These are phyloP conservation scores for Aplochiton taeniatus DNA, from an alignment of 2,797 vertebrate species.

Conservation along the genomic window DNA sequence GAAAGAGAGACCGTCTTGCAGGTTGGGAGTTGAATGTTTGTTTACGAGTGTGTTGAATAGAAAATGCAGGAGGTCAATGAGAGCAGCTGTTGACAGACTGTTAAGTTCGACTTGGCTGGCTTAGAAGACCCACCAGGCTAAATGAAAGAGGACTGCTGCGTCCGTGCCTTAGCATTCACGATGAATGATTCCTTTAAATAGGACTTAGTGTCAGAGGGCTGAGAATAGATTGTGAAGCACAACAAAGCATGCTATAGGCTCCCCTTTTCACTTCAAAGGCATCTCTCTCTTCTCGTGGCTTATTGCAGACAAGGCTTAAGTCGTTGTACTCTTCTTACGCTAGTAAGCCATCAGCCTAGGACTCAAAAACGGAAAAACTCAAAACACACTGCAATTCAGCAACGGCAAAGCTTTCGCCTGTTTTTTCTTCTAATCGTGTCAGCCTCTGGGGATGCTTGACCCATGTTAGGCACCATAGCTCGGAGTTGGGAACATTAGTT, in stretches of 20 bases:
- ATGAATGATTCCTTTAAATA: slow-evolving; percentile 49
- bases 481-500: slow-evolving; percentile 65
- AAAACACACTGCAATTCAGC: slow-evolving; percentile 22
- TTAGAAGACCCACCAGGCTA: slow-evolving; percentile 16
- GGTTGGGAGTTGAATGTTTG: not conserved
- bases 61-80: slow-evolving; percentile 13
- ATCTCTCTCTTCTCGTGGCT: not conserved
- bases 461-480: slow-evolving; percentile 60
- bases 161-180: slow-evolving; percentile 33
- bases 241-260: slow-evolving; percentile 14
- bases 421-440: slow-evolving; percentile 30
- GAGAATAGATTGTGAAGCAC: slow-evolving; percentile 23
- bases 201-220: slow-evolving; percentile 30
- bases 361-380: slow-evolving; percentile 1
- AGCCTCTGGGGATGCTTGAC: slow-evolving; percentile 40
- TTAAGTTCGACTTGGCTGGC: slow-evolving; percentile 1
- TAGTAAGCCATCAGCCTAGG: not conserved
- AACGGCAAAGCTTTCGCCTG: slow-evolving; percentile 12
- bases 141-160: slow-evolving; percentile 27
- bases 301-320: slow-evolving; percentile 15
- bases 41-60: not conserved
- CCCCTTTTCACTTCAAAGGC: slow-evolving; percentile 17
- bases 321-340: slow-evolving; percentile 14
- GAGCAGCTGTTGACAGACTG: slow-evolving; percentile 36
- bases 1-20: slow-evolving; percentile 16